Evolutionary conservation across 2,113 vertebrate genomes (phyloP).

Genomic region (Struthidea cinerea): DNA sequence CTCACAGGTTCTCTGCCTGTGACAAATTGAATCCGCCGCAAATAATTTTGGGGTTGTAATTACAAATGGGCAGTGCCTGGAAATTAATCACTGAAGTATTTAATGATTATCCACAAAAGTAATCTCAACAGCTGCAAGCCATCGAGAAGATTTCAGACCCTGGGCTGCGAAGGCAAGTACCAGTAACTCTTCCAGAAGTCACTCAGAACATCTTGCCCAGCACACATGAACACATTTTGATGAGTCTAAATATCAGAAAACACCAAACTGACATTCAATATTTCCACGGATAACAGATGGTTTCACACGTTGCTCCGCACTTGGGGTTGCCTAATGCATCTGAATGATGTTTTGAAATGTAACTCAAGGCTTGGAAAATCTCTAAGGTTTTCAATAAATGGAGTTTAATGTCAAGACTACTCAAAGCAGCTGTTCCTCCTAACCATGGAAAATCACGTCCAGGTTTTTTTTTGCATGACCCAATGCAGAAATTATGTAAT

Average conservation of each 20-base stretch:
- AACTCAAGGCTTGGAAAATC: slow-evolving; percentile 46
- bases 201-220: background rate
- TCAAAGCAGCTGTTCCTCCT: slow-evolving; percentile 57
- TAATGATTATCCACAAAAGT: background rate
- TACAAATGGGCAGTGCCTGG: background rate
- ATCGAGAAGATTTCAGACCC: background rate
- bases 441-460: slow-evolving; percentile 21
- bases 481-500: slow-evolving; percentile 37
- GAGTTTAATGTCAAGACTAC: slow-evolving; percentile 57
- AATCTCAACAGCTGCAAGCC: background rate
- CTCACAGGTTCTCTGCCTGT: background rate
- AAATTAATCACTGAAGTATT: background rate
- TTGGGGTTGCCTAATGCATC: slow-evolving; percentile 27
- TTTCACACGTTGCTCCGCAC: slow-evolving; percentile 41
- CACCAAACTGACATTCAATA: slow-evolving; percentile 24
- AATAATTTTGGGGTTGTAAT: background rate
- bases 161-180: background rate
- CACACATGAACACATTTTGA: background rate
- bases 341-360: slow-evolving; percentile 40
- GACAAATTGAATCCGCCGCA: background rate
- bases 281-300: slow-evolving; percentile 56
- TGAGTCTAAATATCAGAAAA: slow-evolving; percentile 10
- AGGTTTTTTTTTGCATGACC: slow-evolving; percentile 18
- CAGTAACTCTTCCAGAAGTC: background rate
- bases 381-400: slow-evolving; percentile 49